phyloP scores from a whole-genome alignment of 2,113 vertebrate species.

The Proterorhinus semilunaris region DNA sequence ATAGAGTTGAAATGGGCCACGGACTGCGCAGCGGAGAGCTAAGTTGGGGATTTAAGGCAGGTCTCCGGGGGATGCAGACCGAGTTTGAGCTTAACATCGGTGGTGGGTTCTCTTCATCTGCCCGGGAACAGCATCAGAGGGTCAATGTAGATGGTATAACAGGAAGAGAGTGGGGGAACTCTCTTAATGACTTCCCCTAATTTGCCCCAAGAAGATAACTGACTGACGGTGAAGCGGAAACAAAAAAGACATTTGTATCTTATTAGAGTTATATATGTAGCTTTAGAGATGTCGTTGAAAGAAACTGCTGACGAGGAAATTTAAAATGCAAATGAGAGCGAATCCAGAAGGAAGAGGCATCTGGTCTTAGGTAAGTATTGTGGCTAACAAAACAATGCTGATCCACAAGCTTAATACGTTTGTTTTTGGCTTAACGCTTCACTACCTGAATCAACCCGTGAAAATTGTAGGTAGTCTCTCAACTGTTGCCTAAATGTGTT shows the following conservation, averaged over 20 bases:
- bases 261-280: background rate
- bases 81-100: slow-evolving; percentile 66
- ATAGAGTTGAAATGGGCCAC: slow-evolving; percentile 46
- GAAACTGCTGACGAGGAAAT: background rate
- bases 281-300: background rate
- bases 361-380: background rate
- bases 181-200: slow-evolving; percentile 39
- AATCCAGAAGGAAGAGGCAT: background rate
- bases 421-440: too few species aligned
- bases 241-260: slow-evolving; percentile 23
- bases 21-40: slow-evolving; percentile 34
- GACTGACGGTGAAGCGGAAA: slow-evolving; percentile 33
- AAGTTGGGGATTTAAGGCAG: slow-evolving; percentile 63
- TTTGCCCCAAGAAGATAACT: slow-evolving; percentile 37
- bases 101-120: slow-evolving; percentile 65
- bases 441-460: too few species aligned
- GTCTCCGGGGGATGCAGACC: slow-evolving; percentile 56
- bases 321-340: too few species aligned
- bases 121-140: slow-evolving; percentile 51
- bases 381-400: slow-evolving; percentile 52
- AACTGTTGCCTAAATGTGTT: too few species aligned
- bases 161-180: background rate
- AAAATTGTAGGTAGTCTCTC: too few species aligned
- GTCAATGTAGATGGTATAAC: slow-evolving; percentile 58
- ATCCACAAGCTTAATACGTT: too few species aligned